Conservation (phyloP, 1,140 invertebrate genomes). For the Pogonomyrmex barbatus region DNA sequence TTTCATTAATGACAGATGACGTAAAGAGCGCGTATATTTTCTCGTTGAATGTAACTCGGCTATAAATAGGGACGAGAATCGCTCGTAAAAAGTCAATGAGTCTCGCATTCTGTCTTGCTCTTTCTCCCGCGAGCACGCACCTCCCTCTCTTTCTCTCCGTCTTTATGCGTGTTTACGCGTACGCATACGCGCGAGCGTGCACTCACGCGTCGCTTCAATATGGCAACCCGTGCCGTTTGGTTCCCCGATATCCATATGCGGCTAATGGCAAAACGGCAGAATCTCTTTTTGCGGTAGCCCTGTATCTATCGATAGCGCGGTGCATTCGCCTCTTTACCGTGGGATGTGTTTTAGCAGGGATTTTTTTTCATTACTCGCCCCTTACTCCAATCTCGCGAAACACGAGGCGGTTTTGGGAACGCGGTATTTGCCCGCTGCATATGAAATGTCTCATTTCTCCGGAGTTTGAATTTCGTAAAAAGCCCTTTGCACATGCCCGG, state of each 20-base stretch:
- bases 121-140: neutral
- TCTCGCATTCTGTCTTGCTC: constrained; percentile 2
- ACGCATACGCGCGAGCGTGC: constrained; percentile 6
- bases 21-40: constrained; percentile 32
- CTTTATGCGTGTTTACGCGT: constrained; percentile 18
- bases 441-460: constrained; percentile 36
- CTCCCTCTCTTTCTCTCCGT: neutral
- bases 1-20: neutral
- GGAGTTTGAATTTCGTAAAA: constrained; percentile 12
- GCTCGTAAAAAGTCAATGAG: constrained; percentile 50
- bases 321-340: constrained; percentile 50
- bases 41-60: neutral
- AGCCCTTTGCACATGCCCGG: neutral
- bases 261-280: constrained; percentile 45
- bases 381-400: constrained; percentile 38
- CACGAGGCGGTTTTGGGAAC: neutral
- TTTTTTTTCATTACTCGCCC: constrained; percentile 23
- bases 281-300: constrained; percentile 56
- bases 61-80: constrained; percentile 38
- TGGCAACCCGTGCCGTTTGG: constrained; percentile 47
- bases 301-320: constrained; percentile 58
- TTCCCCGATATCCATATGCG: constrained; percentile 51
- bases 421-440: constrained; percentile 2
- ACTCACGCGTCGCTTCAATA: constrained; percentile 33
- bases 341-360: constrained; percentile 20